Conservation (phyloP, 2,888 invertebrate species). For the Drosophila kambysellisi region DNA sequence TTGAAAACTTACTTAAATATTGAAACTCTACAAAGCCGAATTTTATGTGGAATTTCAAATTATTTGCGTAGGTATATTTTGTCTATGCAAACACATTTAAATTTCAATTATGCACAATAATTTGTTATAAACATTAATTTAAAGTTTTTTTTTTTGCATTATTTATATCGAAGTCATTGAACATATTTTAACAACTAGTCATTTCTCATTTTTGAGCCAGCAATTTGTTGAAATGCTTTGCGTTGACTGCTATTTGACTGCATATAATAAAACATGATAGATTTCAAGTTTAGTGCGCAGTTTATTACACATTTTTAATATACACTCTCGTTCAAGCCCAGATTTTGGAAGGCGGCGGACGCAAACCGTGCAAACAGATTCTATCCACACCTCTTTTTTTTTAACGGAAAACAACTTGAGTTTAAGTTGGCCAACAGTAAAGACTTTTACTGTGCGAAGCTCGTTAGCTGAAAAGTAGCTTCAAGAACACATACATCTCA, state of each 20-base stretch:
- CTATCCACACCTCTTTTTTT: background rate
- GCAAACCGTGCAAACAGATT: background rate
- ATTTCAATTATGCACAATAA: background rate
- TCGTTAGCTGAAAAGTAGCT: slow-evolving; percentile 74
- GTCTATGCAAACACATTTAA: background rate
- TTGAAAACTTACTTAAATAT: slow-evolving; percentile 3
- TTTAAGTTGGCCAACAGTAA: slow-evolving; percentile 63
- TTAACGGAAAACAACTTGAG: slow-evolving; percentile 16
- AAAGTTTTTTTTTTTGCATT: background rate
- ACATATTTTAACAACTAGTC: background rate
- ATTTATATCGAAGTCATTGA: background rate
- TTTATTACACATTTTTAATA: slow-evolving; percentile 45
- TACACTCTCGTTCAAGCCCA: background rate
- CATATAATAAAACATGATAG: background rate
- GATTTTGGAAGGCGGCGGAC: background rate
- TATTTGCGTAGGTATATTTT: background rate
- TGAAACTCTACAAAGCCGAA: background rate
- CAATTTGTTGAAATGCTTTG: background rate
- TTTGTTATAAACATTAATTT: background rate
- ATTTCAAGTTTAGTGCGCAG: slow-evolving; percentile 20
- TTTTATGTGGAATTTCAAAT: background rate
- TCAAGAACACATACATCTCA: slow-evolving; percentile 49
- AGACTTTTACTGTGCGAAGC: slow-evolving; percentile 68
- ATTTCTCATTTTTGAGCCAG: background rate
- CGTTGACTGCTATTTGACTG: background rate